Conservation (phyloP, 2,888 invertebrate genomes). For the Watsonalla cultraria region DNA sequence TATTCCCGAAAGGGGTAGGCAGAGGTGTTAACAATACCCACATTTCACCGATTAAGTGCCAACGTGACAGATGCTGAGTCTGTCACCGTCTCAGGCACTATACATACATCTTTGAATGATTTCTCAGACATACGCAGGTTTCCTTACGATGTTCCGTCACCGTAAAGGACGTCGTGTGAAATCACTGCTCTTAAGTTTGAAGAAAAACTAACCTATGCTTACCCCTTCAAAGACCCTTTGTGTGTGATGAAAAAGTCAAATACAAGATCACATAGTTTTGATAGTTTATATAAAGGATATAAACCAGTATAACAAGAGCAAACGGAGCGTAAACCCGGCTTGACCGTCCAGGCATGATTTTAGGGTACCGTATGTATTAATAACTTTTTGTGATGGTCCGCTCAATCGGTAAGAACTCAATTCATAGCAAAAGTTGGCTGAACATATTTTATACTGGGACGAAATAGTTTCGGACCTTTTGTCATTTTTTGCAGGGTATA, state of each 20-base stretch:
- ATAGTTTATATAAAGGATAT: conserved; percentile 46
- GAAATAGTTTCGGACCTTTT: background rate
- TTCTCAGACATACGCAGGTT: too few species aligned
- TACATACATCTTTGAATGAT: too few species aligned
- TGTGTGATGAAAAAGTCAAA: conserved; percentile 9
- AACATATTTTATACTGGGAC: background rate
- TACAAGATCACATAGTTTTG: conserved; percentile 26
- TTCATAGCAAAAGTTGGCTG: background rate
- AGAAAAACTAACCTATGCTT: too few species aligned
- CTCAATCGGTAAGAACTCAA: conserved; percentile 4
- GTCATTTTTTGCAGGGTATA: background rate
- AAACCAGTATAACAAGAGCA: conserved; percentile 48
- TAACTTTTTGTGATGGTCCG: conserved; percentile 27
- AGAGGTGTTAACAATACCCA: too few species aligned
- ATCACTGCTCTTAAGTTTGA: too few species aligned
- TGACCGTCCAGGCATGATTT: conserved; percentile 42
- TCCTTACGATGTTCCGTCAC: too few species aligned
- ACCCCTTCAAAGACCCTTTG: too few species aligned
- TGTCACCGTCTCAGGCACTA: too few species aligned
- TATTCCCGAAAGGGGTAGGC: background rate
- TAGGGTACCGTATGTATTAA: conserved; percentile 34
- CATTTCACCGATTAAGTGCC: too few species aligned
- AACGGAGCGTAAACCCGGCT: conserved; percentile 46
- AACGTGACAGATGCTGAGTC: too few species aligned
- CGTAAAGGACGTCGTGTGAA: too few species aligned